phyloP scores from a whole-genome alignment of 2,888 invertebrate genomes.

The Euzophera pinguis region DNA sequence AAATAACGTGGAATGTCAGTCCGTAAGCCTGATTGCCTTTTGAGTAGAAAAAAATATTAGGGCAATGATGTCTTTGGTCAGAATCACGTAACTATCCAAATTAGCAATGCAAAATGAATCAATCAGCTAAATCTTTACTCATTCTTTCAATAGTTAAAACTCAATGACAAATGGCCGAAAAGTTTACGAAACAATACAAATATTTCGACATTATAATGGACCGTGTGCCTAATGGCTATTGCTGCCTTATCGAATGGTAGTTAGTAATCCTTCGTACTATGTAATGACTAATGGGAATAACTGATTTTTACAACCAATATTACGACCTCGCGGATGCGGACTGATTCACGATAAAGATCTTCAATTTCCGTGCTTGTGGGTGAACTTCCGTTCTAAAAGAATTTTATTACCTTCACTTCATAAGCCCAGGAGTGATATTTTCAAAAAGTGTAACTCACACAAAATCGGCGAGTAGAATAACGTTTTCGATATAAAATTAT shows the following conservation, averaged over 20 bases:
- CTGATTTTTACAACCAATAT: background rate
- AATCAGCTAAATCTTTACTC: background rate
- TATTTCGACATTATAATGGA: slow-evolving; percentile 7
- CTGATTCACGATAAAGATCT: slow-evolving; percentile 1
- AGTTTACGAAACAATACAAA: slow-evolving; percentile 2
- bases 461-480: too few species aligned
- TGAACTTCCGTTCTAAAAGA: background rate
- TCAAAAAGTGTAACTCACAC: too few species aligned
- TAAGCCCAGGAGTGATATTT: too few species aligned
- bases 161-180: background rate
- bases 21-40: too few species aligned
- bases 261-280: background rate
- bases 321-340: too few species aligned
- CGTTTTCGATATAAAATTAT: too few species aligned
- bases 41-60: too few species aligned
- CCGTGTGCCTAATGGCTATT: slow-evolving; percentile 2
- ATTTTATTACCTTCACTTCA: background rate
- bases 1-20: too few species aligned
- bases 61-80: too few species aligned
- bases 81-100: background rate
- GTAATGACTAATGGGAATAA: background rate
- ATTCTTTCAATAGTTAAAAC: background rate
- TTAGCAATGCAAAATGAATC: background rate
- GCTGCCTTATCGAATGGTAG: background rate
- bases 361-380: background rate